Evolutionary conservation across 2,113 vertebrate species (phyloP), one percentile per base, ranked within the genome.

Genomic region (Carollia perspicillata): DNA sequence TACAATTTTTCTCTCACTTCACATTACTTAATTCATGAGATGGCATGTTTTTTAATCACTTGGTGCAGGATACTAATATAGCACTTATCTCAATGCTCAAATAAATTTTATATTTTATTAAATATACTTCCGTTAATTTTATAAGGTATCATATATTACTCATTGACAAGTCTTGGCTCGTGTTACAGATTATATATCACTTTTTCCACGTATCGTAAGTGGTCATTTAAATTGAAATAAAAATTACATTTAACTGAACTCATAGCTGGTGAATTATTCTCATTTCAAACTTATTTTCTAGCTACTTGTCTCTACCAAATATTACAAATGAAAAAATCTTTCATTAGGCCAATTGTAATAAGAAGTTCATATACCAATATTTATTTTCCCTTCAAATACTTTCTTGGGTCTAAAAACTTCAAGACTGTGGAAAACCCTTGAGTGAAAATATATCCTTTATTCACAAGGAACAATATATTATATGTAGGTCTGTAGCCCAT

Each of bases 221-320:
- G 78, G 96, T 97, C 96, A 97, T 98, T 98, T 98, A 97, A 98
- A 98, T 97, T 97, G 97, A 97, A 97, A 96, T 98, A 77, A 98
- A 98, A 98, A 97, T 97, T 97, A 97, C 97, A 98, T 97, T 97
- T 97, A 98, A 96, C 91, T 97, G 93, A 93, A 97, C 55, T 97
- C 97, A 97, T 90, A 97, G 87, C 95, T 97, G 77, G 63, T 89
- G 69, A 97, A 96, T 98, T 98, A 98, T 91, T 96, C 94, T 98
- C 93, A 90, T 97, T 97, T 93, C 65, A 92, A 97, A 87, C 49
- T 90, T 84, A 92, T 91, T 97, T 93, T 96, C 81, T 98, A 81
- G 26, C 60, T 78, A 89, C 63, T 97, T 97, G 92, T 89, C 16
- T 0, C 40, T 94, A 77, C 63, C 95, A 97, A 95, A 87, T 49